Evolutionary conservation across 2,797 vertebrate species (phyloP).

Genomic region (Falco cherrug): DNA sequence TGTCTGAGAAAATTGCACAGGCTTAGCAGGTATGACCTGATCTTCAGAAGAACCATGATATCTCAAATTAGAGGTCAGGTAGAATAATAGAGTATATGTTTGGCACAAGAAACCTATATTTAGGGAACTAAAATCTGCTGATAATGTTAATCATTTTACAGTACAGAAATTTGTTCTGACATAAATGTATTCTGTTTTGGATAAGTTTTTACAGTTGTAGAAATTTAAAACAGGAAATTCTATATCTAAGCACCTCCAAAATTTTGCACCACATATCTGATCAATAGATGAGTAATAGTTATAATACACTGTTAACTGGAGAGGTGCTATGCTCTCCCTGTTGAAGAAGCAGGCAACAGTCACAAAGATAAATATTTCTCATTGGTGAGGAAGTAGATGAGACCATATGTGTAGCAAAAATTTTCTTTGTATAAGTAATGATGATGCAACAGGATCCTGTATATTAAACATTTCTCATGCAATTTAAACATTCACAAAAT

Average conservation of each 20-base stretch:
- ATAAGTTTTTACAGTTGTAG: neutral
- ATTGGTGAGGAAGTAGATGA: neutral
- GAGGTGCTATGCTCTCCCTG: accelerated
- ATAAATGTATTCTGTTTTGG: neutral
- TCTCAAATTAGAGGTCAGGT: neutral
- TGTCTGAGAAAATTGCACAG: neutral
- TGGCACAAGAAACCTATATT: neutral
- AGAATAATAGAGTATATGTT: neutral
- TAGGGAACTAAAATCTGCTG: neutral
- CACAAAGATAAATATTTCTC: neutral
- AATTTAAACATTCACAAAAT: neutral
- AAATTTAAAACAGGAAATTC: neutral
- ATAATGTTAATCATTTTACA: neutral
- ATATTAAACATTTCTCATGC: neutral
- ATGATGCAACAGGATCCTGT: neutral
- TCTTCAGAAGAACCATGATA: neutral
- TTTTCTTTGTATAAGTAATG: neutral
- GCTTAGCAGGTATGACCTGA: neutral
- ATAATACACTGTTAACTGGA: neutral
- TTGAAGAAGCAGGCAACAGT: neutral
- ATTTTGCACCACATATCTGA: neutral
- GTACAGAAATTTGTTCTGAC: neutral
- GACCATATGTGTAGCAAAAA: neutral
- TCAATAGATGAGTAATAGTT: neutral
- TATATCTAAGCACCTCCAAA: neutral